Conservation (phyloP, 2,888 invertebrate genomes). For the Drosophila nr. fundita region DNA sequence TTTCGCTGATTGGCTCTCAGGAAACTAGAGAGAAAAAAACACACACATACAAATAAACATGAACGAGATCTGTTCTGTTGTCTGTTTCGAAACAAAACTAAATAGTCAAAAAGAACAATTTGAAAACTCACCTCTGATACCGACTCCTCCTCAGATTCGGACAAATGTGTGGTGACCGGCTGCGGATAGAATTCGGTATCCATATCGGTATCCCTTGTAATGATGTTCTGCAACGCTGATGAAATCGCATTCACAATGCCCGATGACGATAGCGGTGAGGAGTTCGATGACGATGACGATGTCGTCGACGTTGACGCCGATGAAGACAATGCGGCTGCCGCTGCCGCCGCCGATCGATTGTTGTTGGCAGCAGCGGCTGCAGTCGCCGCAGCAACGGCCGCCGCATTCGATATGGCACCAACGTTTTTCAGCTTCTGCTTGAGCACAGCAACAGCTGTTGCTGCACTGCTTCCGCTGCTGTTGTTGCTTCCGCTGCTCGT, state of each 20-base stretch:
- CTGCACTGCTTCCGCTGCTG: conserved; percentile 51
- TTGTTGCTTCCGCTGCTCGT: conserved; percentile 21
- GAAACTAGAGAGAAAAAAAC: neutral
- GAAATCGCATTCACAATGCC: conserved; percentile 83
- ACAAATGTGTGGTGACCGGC: conserved; percentile 96
- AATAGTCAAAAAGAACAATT: neutral
- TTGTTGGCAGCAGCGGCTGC: conserved; percentile 58
- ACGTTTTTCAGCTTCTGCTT: conserved; percentile 78
- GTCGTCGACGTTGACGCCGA: conserved; percentile 82
- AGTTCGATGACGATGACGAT: conserved; percentile 83
- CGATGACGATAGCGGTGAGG: conserved; percentile 82
- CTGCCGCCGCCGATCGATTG: conserved; percentile 77
- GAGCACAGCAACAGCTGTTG: conserved; percentile 76
- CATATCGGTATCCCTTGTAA: conserved; percentile 94
- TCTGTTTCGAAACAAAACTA: neutral
- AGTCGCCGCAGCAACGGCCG: conserved; percentile 61
- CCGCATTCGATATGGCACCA: conserved; percentile 54
- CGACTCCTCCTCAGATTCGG: conserved; percentile 98
- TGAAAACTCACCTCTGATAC: conserved; percentile 93
- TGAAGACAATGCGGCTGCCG: conserved; percentile 69
- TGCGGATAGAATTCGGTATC: conserved; percentile 92
- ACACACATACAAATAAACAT: neutral
- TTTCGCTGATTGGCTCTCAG: neutral
- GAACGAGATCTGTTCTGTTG: neutral
- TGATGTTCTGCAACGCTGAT: conserved; percentile 84